Conservation (phyloP, 2,797 vertebrate genomes). For the Dicrostonyx torquatus region DNA sequence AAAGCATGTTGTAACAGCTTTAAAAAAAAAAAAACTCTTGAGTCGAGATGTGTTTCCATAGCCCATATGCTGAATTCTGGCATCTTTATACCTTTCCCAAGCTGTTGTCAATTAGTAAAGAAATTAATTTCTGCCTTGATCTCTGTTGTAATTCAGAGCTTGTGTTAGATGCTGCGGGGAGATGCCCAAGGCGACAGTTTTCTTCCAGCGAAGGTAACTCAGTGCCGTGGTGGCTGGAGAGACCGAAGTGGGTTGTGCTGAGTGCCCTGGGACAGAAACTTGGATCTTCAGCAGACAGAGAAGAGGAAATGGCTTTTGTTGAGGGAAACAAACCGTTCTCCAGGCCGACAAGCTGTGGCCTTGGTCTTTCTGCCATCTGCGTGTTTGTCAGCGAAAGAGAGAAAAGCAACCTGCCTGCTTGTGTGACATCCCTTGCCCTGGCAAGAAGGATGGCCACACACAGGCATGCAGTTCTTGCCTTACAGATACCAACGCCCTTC, state of each 20-base stretch:
- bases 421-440: not conserved
- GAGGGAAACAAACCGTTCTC: constrained; percentile 81
- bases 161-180: not conserved
- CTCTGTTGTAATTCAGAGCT: not conserved
- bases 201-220: not conserved
- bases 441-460: not conserved
- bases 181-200: not conserved
- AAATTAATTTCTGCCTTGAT: constrained; percentile 72
- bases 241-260: not conserved
- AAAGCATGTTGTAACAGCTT: constrained; percentile 71
- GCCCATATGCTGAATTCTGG: constrained; percentile 80
- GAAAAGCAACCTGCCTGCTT: not conserved
- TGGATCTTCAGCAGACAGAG: constrained; percentile 74
- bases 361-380: constrained; percentile 76
- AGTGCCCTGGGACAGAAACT: constrained; percentile 48
- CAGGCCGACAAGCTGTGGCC: constrained; percentile 82
- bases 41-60: constrained; percentile 73
- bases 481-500: not conserved
- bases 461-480: accelerated
- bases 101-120: constrained; percentile 78
- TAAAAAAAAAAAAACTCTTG: constrained; percentile 42
- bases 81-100: constrained; percentile 75
- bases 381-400: not conserved
- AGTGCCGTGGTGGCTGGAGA: not conserved
- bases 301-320: constrained; percentile 82